Percentiles rank a stretch among this genome's conserved stretches.
Evolutionary conservation across 2,113 vertebrate genomes (phyloP).

Genomic region (Fukomys damarensis): DNA sequence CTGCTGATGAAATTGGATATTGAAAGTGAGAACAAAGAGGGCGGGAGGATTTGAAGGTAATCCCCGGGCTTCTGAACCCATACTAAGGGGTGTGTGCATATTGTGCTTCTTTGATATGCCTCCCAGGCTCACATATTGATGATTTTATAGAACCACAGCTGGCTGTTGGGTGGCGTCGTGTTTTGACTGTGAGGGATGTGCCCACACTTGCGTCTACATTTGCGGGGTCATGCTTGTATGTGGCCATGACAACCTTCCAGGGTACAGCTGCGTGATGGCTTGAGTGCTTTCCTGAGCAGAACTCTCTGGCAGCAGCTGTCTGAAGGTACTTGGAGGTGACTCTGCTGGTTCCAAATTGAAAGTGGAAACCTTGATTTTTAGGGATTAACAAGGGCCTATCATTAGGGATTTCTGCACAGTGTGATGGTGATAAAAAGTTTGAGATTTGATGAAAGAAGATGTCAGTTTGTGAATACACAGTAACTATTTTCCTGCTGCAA

Average conservation of each 20-base stretch:
- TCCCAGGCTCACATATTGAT: background rate
- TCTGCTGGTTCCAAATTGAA: background rate
- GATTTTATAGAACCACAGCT: background rate
- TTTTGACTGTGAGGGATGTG: conserved; percentile 33
- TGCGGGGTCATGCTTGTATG: conserved; percentile 32
- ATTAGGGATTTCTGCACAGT: background rate
- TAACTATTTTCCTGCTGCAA: background rate
- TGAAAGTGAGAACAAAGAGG: background rate
- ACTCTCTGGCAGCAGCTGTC: conserved; percentile 41
- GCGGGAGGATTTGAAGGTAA: background rate
- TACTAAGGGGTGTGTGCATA: background rate
- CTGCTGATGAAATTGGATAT: background rate
- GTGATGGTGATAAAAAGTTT: background rate
- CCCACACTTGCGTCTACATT: conserved; percentile 50
- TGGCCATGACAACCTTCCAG: conserved; percentile 63
- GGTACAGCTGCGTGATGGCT: conserved; percentile 20
- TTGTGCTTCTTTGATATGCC: background rate
- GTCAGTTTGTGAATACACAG: background rate
- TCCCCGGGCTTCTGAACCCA: background rate
- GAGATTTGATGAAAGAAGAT: conserved; percentile 15
- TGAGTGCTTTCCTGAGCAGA: conserved; percentile 38
- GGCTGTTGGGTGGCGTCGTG: background rate
- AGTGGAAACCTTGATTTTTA: background rate
- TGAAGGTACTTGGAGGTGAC: conserved; percentile 8
- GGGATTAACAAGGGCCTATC: background rate